A percentile compares a stretch with the other conserved stretches of the same genome.
phyloP scores from a whole-genome alignment of 2,797 vertebrate genomes.

The Poliocrania exsul region DNA sequence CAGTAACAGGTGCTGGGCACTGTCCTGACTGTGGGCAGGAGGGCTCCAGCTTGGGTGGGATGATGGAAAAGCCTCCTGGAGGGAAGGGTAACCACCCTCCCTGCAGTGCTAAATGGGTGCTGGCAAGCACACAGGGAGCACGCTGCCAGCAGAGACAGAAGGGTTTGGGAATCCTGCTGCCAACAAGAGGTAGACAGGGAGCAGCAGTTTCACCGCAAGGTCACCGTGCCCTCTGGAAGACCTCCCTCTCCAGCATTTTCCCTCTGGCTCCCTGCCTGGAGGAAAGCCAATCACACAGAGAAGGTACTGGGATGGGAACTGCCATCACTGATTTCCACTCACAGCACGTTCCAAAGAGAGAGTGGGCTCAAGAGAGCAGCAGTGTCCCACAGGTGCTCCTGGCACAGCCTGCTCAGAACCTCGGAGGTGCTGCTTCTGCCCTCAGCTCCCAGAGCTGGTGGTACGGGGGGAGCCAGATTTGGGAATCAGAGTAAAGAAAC shows the following conservation, averaged over 20 bases:
- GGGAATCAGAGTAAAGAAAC: background rate
- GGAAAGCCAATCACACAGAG: background rate
- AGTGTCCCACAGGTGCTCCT: background rate
- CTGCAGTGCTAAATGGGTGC: background rate
- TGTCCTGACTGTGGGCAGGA: background rate
- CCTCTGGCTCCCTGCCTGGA: background rate
- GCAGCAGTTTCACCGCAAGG: constrained; percentile 12
- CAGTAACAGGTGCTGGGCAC: rapidly evolving
- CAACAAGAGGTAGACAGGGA: constrained; percentile 26
- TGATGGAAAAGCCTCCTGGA: background rate
- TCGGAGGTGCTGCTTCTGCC: background rate
- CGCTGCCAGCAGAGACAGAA: constrained; percentile 9
- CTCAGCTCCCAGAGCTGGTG: background rate
- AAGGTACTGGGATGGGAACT: background rate
- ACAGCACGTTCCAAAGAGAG: background rate
- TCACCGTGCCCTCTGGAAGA: constrained; percentile 44
- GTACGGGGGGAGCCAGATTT: background rate
- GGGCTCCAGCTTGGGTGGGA: background rate
- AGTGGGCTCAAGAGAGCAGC: background rate
- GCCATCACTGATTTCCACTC: background rate
- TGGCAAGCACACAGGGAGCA: background rate
- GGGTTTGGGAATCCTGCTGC: constrained; percentile 11
- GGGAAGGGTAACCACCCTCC: background rate
- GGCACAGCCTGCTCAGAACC: background rate
- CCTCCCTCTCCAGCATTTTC: background rate